Percentiles rank a stretch among this genome's conserved stretches.
phyloP scores from a whole-genome alignment of 2,888 invertebrate species.

The Cephonodes hylas region DNA sequence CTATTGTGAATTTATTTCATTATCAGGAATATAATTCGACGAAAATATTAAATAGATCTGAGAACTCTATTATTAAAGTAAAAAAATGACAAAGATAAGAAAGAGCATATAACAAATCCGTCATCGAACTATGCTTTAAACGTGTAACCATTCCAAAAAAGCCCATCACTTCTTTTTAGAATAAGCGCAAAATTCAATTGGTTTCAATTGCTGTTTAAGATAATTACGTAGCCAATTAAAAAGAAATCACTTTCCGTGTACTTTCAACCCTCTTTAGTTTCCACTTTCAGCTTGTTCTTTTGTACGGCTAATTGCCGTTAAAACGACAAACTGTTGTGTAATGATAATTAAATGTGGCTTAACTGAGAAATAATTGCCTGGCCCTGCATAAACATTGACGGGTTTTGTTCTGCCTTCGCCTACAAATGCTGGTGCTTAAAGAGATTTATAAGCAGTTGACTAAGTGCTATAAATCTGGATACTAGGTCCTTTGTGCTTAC shows the following conservation, averaged over 20 bases:
- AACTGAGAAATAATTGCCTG: slow-evolving; percentile 45
- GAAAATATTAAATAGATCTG: too few species aligned
- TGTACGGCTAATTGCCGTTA: slow-evolving; percentile 36
- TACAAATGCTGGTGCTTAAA: slow-evolving; percentile 47
- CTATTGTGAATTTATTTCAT: too few species aligned
- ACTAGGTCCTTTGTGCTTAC: too few species aligned
- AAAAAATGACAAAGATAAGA: too few species aligned
- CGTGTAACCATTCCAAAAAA: too few species aligned
- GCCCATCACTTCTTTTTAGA: background rate
- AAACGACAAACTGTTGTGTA: slow-evolving; percentile 43
- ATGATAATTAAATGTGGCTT: slow-evolving; percentile 48
- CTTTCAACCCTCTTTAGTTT: background rate
- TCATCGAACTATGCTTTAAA: too few species aligned
- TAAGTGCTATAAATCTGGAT: background rate
- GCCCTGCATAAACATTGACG: slow-evolving; percentile 37
- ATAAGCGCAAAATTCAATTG: background rate
- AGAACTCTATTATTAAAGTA: too few species aligned
- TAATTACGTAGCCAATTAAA: background rate
- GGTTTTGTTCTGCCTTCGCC: slow-evolving; percentile 39
- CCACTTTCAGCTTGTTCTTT: slow-evolving; percentile 8
- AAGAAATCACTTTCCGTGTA: background rate
- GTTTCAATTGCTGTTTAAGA: background rate
- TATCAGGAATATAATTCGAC: too few species aligned
- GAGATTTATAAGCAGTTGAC: slow-evolving; percentile 49
- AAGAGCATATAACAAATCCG: too few species aligned